phyloP scores from a whole-genome alignment of 1,140 invertebrate genomes.

The Euborellia annulipes region DNA sequence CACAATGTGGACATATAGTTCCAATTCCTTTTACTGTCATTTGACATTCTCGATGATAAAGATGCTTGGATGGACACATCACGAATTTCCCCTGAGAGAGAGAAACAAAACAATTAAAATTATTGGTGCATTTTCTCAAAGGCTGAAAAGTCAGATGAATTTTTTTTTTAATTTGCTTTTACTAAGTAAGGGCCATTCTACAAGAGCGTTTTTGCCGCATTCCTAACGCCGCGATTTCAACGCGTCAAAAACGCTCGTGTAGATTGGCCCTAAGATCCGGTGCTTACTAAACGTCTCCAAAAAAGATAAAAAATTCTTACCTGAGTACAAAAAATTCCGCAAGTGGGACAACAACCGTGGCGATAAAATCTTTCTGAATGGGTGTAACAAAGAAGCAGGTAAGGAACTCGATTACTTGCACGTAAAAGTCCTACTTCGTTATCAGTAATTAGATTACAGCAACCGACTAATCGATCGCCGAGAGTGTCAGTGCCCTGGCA shows the following conservation, averaged over 20 bases:
- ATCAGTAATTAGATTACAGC: slow-evolving; percentile 52
- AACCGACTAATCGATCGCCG: slow-evolving; percentile 61
- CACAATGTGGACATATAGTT: slow-evolving; percentile 62
- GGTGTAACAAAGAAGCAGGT: slow-evolving; percentile 64
- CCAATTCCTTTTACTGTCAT: slow-evolving; percentile 32
- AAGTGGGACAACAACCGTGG: slow-evolving; percentile 82
- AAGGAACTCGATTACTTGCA: slow-evolving; percentile 64
- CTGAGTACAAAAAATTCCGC: slow-evolving; percentile 83
- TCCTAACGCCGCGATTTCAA: too few species aligned
- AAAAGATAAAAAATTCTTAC: slow-evolving; percentile 27
- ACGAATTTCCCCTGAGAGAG: slow-evolving; percentile 45
- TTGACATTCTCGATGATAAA: slow-evolving; percentile 60
- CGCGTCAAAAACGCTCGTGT: too few species aligned
- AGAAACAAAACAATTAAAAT: slow-evolving; percentile 2
- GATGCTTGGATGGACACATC: slow-evolving; percentile 48
- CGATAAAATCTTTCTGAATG: slow-evolving; percentile 57
- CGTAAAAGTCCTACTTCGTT: slow-evolving; percentile 43
- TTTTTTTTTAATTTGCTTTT: too few species aligned
- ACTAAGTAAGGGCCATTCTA: too few species aligned
- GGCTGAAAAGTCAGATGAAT: too few species aligned
- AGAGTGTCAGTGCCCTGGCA: slow-evolving; percentile 65
- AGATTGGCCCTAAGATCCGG: too few species aligned
- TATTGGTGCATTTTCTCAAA: too few species aligned
- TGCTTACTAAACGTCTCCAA: too few species aligned
- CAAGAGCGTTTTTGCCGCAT: too few species aligned